Evolutionary conservation across 2,113 vertebrate species (phyloP), one percentile per base, ranked within the genome.

Genomic region (Neolamprologus devosi): DNA sequence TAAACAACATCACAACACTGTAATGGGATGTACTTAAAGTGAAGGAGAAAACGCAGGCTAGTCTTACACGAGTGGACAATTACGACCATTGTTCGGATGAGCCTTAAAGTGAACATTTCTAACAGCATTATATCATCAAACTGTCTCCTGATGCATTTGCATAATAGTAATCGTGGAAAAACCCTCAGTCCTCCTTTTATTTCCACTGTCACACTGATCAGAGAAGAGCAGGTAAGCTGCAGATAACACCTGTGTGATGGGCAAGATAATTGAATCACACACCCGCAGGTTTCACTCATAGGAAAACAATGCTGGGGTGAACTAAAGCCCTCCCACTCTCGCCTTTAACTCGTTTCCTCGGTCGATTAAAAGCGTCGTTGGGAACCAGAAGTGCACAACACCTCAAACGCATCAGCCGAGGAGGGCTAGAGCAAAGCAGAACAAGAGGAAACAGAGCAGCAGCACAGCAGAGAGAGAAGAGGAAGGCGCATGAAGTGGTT

Each of bases 401-500:
- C 88, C 93, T 88, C 92, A 93, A 95, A 92, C 80, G 10, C 86
- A 94, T 93, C 84, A 94, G 89, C 87, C 91, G 94, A 90, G 88
- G 45, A 85, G 57, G 35, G 17, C 1, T 21, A 51, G 80, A 53
- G 23, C 78, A 23, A 33, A 53, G 87, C 30, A 23, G 16, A 75
- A 55, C 42, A 68, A 35, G 73, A 87, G 90, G 89, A 87, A 89
- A 73, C 83, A 17, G 26, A 42, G 26, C 75, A 47, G 85, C 47
- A 28, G 83, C 63, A 63, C 8, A 30, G 9, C 42, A 19, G 23
- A 57, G 60, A n/a, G 58, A 55, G 54, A 82, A 19, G 75, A 81
- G 70, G 80, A 63, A 23, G 78, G 85, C 68, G 60, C 68, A 10
- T 30, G 49, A 47, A 55, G 35, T 19, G 80, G 11, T n/a, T 65